phyloP scores from a whole-genome alignment of 35 echinoderm and acorn worm genomes.

The Stichopus chloronotus region DNA sequence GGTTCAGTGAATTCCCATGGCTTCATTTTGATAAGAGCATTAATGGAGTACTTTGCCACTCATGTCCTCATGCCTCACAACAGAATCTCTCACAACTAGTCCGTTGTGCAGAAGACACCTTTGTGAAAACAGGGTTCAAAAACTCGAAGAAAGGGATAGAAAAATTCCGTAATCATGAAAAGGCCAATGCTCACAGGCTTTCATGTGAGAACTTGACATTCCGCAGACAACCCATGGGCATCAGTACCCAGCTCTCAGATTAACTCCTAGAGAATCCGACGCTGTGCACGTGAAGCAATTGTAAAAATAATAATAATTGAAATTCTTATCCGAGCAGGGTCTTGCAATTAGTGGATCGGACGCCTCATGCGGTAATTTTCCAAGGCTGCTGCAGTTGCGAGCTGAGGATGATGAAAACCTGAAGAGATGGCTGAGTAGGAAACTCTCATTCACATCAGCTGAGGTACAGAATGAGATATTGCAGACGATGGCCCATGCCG shows the following conservation, averaged over 20 bases:
- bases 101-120: conserved; percentile 43
- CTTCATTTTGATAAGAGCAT: conserved; percentile 57
- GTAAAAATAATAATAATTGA: conserved; percentile 42
- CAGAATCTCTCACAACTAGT: conserved; percentile 34
- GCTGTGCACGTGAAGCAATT: not conserved
- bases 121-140: conserved; percentile 57
- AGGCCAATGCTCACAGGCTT: conserved; percentile 48
- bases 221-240: not conserved
- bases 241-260: conserved; percentile 26
- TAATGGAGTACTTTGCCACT: conserved; percentile 46
- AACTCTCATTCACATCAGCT: conserved; percentile 35
- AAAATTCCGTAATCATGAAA: conserved; percentile 56
- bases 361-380: conserved; percentile 20
- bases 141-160: conserved; percentile 72
- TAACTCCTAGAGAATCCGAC: conserved; percentile 6
- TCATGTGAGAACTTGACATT: not conserved
- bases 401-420: conserved; percentile 40
- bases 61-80: conserved; percentile 18
- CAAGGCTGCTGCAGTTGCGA: not conserved
- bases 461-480: conserved; percentile 67
- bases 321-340: conserved; percentile 57
- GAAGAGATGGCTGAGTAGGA: not conserved
- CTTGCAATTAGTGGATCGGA: conserved; percentile 46
- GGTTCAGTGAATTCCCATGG: conserved; percentile 68
- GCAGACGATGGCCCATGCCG: conserved; percentile 9